These are phyloP conservation scores for Gari tellinella DNA, from an alignment of 2,888 invertebrate genomes.

Conservation along the genomic window DNA sequence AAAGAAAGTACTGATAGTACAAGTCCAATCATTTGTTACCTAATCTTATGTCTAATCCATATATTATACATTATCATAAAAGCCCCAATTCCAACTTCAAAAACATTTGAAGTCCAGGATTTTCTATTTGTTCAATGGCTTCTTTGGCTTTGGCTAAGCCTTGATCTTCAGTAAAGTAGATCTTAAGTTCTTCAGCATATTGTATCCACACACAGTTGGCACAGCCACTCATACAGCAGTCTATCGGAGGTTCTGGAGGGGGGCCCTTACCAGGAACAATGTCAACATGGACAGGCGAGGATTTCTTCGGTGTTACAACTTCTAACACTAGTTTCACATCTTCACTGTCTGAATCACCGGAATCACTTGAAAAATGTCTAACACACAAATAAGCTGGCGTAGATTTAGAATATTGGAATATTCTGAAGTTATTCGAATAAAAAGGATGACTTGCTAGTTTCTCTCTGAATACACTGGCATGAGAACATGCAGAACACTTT, in stretches of 20 bases:
- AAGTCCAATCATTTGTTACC: no score
- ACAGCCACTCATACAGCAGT: constrained; percentile 96
- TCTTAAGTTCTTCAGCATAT: constrained; percentile 91
- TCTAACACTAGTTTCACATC: constrained; percentile 48
- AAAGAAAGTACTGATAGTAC: no score
- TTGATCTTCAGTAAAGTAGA: constrained; percentile 87
- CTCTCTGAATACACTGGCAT: no score
- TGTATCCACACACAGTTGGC: constrained; percentile 96
- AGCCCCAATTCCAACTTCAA: constrained; percentile 90
- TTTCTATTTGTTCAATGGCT: constrained; percentile 88
- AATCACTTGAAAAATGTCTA: background rate
- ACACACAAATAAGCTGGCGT: no score
- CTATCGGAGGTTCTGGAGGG: constrained; percentile 90
- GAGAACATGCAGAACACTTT: no score
- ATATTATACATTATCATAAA: constrained; percentile 40
- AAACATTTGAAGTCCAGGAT: constrained; percentile 93
- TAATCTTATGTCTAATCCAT: no score
- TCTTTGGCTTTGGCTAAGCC: constrained; percentile 89
- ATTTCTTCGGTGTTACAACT: constrained; percentile 40
- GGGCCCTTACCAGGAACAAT: constrained; percentile 78
- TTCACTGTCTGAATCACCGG: background rate
- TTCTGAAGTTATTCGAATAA: no score
- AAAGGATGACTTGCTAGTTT: no score
- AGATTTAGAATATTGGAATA: no score
- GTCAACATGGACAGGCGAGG: constrained; percentile 31